Evolutionary conservation across 2,888 invertebrate species (phyloP).

Genomic region (Trimorus sp.): DNA sequence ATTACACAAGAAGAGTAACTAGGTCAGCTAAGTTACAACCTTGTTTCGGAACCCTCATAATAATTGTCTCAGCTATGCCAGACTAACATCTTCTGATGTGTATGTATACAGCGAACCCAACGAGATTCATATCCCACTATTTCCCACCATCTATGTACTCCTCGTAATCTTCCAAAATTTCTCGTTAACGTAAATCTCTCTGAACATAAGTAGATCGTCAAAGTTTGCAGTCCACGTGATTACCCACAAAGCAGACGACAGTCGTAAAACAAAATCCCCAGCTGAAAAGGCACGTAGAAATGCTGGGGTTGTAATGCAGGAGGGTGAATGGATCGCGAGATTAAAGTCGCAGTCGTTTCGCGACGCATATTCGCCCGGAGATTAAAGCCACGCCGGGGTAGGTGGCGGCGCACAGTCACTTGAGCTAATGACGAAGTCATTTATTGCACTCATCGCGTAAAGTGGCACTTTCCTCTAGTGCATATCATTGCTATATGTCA

Average conservation of each 20-base stretch:
- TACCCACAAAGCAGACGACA: background rate
- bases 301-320: conserved; percentile 20
- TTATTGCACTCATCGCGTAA: conserved; percentile 56
- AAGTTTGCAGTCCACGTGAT: too few species aligned
- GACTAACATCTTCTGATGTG: too few species aligned
- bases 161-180: too few species aligned
- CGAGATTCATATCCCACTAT: too few species aligned
- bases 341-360: conserved; percentile 31
- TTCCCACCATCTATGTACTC: too few species aligned
- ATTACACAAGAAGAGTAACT: too few species aligned
- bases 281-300: background rate
- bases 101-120: too few species aligned
- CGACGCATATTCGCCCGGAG: conserved; percentile 18
- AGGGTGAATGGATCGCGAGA: conserved; percentile 47
- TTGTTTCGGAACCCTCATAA: too few species aligned
- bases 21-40: too few species aligned
- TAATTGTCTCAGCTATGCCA: too few species aligned
- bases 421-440: conserved; percentile 62
- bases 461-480: conserved; percentile 56
- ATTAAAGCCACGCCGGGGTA: conserved; percentile 49
- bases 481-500: conserved; percentile 50
- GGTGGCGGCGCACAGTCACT: conserved; percentile 43
- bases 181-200: too few species aligned
- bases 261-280: background rate
- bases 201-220: too few species aligned